These are phyloP conservation scores for Thymelicus lineola DNA, from an alignment of 2,888 invertebrate species.

Conservation along the genomic window DNA sequence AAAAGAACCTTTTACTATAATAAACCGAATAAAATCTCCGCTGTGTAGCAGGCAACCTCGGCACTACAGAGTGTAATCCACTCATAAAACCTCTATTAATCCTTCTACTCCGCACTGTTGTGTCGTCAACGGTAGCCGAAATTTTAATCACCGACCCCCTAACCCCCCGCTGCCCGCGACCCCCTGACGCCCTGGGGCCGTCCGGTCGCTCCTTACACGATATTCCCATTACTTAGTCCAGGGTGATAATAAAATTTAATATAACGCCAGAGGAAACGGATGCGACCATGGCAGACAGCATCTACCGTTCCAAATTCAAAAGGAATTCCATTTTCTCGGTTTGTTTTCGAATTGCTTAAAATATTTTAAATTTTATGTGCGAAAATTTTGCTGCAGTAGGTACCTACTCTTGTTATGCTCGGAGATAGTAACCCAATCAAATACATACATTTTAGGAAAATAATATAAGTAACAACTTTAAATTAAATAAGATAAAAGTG, in stretches of 20 bases:
- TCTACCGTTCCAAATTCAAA: constrained; percentile 39
- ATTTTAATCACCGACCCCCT: constrained; percentile 78
- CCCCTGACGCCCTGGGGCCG: constrained; percentile 70
- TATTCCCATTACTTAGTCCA: constrained; percentile 86
- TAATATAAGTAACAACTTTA: no score
- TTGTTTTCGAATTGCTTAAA: constrained; percentile 3
- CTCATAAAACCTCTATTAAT: constrained; percentile 81
- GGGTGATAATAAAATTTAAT: constrained; percentile 85
- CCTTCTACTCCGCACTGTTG: constrained; percentile 76
- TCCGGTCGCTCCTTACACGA: constrained; percentile 84
- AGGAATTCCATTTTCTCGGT: constrained; percentile 11
- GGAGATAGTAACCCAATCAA: no score
- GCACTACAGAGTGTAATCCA: constrained; percentile 76
- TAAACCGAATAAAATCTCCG: constrained; percentile 64
- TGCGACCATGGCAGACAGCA: constrained; percentile 68
- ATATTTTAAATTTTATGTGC: not conserved
- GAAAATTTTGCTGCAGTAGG: not conserved
- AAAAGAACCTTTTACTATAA: constrained; percentile 34
- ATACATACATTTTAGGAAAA: no score
- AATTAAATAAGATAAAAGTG: no score
- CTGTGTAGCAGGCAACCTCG: constrained; percentile 50
- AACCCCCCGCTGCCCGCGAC: constrained; percentile 46
- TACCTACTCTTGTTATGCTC: no score
- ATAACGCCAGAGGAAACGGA: constrained; percentile 79
- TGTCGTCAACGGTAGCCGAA: constrained; percentile 83